A percentile compares a stretch with the other conserved stretches of the same genome.
Evolutionary conservation across 2,113 vertebrate genomes (phyloP).

Genomic region (Gulo gulo): DNA sequence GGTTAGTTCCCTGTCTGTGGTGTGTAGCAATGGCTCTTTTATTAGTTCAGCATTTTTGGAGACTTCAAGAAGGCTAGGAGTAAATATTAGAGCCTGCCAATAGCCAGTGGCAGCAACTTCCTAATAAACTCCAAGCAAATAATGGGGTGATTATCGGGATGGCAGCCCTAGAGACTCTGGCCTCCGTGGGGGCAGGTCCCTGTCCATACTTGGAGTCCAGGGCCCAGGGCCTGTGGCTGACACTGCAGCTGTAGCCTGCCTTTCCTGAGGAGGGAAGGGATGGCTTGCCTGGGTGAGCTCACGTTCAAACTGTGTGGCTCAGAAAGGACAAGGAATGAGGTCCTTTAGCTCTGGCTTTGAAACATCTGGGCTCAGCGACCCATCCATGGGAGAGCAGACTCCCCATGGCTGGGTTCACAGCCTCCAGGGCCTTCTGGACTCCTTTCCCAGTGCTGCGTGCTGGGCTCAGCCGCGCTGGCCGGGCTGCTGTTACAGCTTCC

Average conservation of each 20-base stretch:
- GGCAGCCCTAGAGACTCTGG: slow-evolving; percentile 77
- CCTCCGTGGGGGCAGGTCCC: slow-evolving; percentile 46
- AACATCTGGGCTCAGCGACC: fast-evolving
- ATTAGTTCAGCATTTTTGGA: slow-evolving; percentile 80
- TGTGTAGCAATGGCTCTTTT: slow-evolving; percentile 74
- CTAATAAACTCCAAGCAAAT: slow-evolving; percentile 88
- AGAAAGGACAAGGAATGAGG: fast-evolving
- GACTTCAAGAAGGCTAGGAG: slow-evolving; percentile 83
- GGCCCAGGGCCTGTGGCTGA: neutral
- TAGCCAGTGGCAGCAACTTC: slow-evolving; percentile 84
- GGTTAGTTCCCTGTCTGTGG: slow-evolving; percentile 62
- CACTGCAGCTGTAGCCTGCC: fast-evolving
- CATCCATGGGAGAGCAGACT: fast-evolving
- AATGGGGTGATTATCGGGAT: slow-evolving; percentile 78
- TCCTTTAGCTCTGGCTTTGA: neutral
- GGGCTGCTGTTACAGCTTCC: fast-evolving
- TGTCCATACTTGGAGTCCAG: slow-evolving; percentile 18
- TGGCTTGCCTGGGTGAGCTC: neutral
- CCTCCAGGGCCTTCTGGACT: neutral
- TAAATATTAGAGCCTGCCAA: slow-evolving; percentile 82
- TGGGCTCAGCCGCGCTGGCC: fast-evolving
- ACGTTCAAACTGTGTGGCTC: neutral
- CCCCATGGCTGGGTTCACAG: fast-evolving
- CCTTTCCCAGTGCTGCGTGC: neutral
- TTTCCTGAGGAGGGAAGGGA: neutral